A percentile compares a stretch with the other conserved stretches of the same genome.
These are phyloP conservation scores for Drosophila differens DNA, from an alignment of 2,888 invertebrate species.

Conservation along the genomic window DNA sequence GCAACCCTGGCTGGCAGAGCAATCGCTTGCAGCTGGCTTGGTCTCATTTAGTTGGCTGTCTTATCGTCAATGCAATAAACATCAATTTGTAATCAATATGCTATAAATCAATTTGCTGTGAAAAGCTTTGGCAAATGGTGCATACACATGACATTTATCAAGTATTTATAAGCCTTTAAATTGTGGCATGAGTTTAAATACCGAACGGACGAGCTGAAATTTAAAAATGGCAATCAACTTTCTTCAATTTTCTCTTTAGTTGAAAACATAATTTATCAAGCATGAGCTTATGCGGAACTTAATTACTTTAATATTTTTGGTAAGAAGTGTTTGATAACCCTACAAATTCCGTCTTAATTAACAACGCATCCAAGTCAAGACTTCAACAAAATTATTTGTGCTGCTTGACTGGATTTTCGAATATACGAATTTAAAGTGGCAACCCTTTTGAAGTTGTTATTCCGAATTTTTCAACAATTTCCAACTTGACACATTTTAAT, in stretches of 20 bases:
- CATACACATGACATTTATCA: constrained; percentile 15
- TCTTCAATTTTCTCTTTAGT: no score
- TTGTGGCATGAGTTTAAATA: constrained; percentile 3
- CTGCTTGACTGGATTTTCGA: not conserved
- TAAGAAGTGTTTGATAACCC: not conserved
- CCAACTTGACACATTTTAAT: constrained; percentile 11
- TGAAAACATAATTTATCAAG: not conserved
- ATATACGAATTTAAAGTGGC: not conserved
- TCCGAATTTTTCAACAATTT: not conserved
- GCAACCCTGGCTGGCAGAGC: constrained; percentile 5
- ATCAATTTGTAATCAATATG: constrained; percentile 45
- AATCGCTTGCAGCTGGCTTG: constrained; percentile 1
- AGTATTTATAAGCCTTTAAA: constrained; percentile 22
- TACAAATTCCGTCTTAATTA: not conserved
- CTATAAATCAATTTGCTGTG: constrained; percentile 69
- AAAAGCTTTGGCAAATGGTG: constrained; percentile 18
- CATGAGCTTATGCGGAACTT: not conserved
- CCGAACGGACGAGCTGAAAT: not conserved
- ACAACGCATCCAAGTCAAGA: not conserved
- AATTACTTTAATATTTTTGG: not conserved
- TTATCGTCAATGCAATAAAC: constrained; percentile 45
- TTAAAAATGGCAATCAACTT: not conserved
- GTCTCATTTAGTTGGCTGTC: constrained; percentile 22
- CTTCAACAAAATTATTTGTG: not conserved
- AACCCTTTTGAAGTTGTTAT: not conserved